Evolutionary conservation across 2,888 invertebrate species (phyloP), one percentile per base, ranked within the genome.

Genomic region (Philopedon plagiatum): DNA sequence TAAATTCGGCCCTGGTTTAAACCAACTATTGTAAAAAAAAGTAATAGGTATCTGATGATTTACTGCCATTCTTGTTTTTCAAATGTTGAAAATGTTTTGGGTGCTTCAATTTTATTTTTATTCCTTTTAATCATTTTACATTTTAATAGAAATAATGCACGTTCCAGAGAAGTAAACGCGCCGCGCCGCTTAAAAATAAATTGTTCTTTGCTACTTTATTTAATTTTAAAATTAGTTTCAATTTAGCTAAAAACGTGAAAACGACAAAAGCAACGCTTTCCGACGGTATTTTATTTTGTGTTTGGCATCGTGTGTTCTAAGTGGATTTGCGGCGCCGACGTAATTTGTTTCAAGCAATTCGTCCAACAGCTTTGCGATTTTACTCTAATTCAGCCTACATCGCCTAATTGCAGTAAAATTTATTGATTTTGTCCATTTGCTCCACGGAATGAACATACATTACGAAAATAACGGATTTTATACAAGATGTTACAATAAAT

Each of bases 191-290:
- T 11, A 1, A 46, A 46, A 46, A 19, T 21, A n/a, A 46, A 46
- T 3, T 46, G 9, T 1, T 23, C n/a, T 21, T 4, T 0, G 11
- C 23, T 46, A 19, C 5, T n/a, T 11, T 46, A 11, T 46, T 46
- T 11, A n/a, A 46, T 46, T 23, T 46, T 5, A 46, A 21, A 46
- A 46, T 46, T 46, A 46, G 11, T 46, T 46, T 23, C 21, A 46
- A 46, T 46, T 21, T 23, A 21, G 21, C 7, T 46, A 7, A 46
- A 23, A 46, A n/a, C 46, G 46, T 23, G 23, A 3, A 46, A 11
- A 46, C 23, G 23, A 23, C 46, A 46, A 46, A 46, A 46, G 23
- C 46, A 46, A 46, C n/a, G 46, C 8, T 23, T 46, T 46, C n/a
- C 44, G 9, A 2, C 23, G 23, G 23, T n/a, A 23, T 23, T 44